Conservation (phyloP, 2,113 vertebrate species). For the Odocoileus virginianus region DNA sequence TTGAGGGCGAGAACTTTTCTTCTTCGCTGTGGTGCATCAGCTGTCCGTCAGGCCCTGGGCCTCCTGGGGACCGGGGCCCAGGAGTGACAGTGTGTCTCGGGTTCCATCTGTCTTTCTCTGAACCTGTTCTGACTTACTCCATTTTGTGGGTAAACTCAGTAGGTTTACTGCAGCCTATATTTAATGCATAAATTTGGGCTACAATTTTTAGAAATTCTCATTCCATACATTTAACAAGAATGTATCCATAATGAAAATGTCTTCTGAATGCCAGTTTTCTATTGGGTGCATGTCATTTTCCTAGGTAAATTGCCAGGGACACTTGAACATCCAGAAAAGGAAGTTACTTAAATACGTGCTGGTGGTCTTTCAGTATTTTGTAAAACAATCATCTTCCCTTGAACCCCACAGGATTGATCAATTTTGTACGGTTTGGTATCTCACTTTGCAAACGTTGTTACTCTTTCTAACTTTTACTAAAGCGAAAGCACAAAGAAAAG, state of each 20-base stretch:
- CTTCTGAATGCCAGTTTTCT: neutral
- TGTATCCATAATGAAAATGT: neutral
- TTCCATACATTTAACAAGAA: neutral
- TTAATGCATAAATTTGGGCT: neutral
- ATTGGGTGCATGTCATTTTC: neutral
- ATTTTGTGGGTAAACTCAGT: neutral
- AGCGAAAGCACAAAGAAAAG: conserved; percentile 51
- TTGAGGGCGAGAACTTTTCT: rapidly evolving
- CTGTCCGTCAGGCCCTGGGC: neutral
- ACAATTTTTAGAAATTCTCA: neutral
- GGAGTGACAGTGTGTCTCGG: neutral
- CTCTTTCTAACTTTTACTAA: conserved; percentile 33
- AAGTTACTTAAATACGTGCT: neutral
- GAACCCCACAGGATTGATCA: neutral
- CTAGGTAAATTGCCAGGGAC: neutral
- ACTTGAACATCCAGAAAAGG: neutral
- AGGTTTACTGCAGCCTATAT: neutral
- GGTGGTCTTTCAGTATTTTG: neutral
- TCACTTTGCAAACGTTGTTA: neutral
- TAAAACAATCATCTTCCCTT: neutral
- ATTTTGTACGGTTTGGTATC: conserved; percentile 37
- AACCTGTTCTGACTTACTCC: neutral
- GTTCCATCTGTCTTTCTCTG: neutral
- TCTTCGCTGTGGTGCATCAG: rapidly evolving
- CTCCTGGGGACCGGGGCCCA: neutral